Base-by-base conservation (phyloP, 2,888 invertebrate species). In the Mythimna loreyi region DNA sequence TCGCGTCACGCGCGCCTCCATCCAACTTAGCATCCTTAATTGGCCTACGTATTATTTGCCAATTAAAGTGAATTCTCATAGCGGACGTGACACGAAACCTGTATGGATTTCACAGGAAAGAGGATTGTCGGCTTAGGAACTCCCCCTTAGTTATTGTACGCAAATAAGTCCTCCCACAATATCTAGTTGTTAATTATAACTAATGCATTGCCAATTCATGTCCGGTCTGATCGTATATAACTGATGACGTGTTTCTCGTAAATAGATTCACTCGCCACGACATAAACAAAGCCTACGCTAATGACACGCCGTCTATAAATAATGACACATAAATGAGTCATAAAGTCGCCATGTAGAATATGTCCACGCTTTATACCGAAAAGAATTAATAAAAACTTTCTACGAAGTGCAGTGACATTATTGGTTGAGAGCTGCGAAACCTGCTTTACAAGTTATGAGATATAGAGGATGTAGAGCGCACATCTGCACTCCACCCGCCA, bases 21-120 rank as follows among this genome's bases (percentile, higher is more conserved):
- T 92, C 95, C 93, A 92, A 94, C 95, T 95, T 94, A 94, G 95
- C 94, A 95, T 95, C 95, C 94, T 92, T 96, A 96, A 96, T 96
- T 96, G 94, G 94, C 93, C 93, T 95, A 92, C 94, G 96, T 96
- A 96, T 96, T 96, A 96, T 96, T 96, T 96, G 96, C 96, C 96
- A 96, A 96, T 96, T 96, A 96, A 95, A 96, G 95, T 94, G 94
- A 95, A 96, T 95, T 96, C 92, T 95, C 96, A 93, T 94, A 89
- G 93, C 86, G 91, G 87, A 96, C 95, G 95, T 96, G 95, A 95
- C 92, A 87, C 86, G 95, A 95, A 96, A 95, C 92, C 92, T 89
- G 88, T 92, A 94, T 93, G 90, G 90, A 91, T 91, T 89, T 75
- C 76, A 78, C 50, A 43, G 86, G 79, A 83, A 87, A 90, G 91